phyloP scores from a whole-genome alignment of 1,140 invertebrate genomes.

The Amyelois transitella region DNA sequence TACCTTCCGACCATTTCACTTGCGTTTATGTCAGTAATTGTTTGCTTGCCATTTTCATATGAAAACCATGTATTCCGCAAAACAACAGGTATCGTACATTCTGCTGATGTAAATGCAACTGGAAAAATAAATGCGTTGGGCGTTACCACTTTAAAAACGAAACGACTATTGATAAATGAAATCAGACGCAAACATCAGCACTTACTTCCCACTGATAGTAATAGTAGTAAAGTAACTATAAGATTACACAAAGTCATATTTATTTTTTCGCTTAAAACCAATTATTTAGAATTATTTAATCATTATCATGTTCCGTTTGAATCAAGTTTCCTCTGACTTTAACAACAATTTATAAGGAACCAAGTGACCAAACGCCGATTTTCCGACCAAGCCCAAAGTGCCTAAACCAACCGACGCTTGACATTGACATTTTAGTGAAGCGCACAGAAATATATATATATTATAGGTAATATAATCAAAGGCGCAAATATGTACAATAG shows the following conservation, averaged over 20 bases:
- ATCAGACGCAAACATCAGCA: background rate
- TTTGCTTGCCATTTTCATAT: conserved; percentile 90
- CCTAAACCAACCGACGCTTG: too few relatives aligned
- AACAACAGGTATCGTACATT: conserved; percentile 82
- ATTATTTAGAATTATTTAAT: background rate
- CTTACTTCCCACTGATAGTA: conserved; percentile 18
- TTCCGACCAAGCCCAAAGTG: too few relatives aligned
- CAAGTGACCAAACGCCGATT: too few relatives aligned
- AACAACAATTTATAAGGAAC: too few relatives aligned
- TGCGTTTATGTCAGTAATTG: conserved; percentile 87
- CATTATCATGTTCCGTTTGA: too few relatives aligned
- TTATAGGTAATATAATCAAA: too few relatives aligned
- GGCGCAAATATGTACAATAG: too few relatives aligned
- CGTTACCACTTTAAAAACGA: conserved; percentile 29
- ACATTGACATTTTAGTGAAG: too few relatives aligned
- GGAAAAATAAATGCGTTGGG: conserved; percentile 38
- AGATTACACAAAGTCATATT: background rate
- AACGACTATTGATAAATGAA: conserved; percentile 3
- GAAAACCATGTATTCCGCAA: conserved; percentile 92
- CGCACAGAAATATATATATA: too few relatives aligned
- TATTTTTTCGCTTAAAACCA: background rate
- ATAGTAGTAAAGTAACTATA: conserved; percentile 5
- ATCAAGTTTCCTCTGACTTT: too few relatives aligned
- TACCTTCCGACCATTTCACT: conserved; percentile 80
- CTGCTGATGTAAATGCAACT: conserved; percentile 45